A percentile compares a stretch with the other conserved stretches of the same genome.
These are phyloP conservation scores for Tetragonisca angustula DNA, from an alignment of 2,888 invertebrate genomes.

Conservation along the genomic window DNA sequence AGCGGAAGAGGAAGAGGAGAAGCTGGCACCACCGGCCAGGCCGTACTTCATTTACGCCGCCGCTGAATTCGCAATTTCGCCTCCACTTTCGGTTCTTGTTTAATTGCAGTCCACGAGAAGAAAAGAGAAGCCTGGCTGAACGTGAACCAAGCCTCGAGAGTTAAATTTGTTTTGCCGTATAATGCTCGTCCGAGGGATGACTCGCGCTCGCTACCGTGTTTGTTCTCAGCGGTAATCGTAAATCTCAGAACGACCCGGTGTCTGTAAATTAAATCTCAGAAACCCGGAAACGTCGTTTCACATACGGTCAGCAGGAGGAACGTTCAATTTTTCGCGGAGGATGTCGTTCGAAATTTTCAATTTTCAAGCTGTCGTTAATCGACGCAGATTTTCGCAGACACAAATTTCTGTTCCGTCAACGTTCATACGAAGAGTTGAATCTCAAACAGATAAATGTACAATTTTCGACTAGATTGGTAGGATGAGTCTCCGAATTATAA, in stretches of 20 bases:
- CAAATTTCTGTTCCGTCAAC: too few relatives aligned
- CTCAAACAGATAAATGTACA: too few relatives aligned
- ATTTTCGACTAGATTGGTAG: too few relatives aligned
- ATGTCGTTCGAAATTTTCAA: conserved; percentile 16
- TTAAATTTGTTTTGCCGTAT: conserved; percentile 21
- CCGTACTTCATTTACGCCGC: conserved; percentile 25
- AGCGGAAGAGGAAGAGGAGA: too few relatives aligned
- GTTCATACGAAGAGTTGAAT: too few relatives aligned
- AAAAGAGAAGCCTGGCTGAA: conserved; percentile 11
- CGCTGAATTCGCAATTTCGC: conserved; percentile 11
- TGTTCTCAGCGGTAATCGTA: too few relatives aligned
- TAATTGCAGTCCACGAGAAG: conserved; percentile 24
- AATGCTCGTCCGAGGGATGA: neutral
- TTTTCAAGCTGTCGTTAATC: too few relatives aligned
- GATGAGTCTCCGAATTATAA: too few relatives aligned
- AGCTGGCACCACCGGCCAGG: neutral
- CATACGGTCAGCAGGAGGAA: neutral
- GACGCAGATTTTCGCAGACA: too few relatives aligned
- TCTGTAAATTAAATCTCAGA: conserved; percentile 45
- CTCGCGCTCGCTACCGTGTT: neutral
- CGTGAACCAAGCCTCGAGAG: neutral
- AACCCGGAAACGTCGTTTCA: conserved; percentile 4
- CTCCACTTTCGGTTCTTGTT: neutral
- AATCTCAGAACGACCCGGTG: too few relatives aligned
- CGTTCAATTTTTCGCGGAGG: neutral